Percentiles rank a stretch among this genome's conserved stretches.
phyloP scores from a whole-genome alignment of 2,113 vertebrate species.

The Pantherophis guttatus region DNA sequence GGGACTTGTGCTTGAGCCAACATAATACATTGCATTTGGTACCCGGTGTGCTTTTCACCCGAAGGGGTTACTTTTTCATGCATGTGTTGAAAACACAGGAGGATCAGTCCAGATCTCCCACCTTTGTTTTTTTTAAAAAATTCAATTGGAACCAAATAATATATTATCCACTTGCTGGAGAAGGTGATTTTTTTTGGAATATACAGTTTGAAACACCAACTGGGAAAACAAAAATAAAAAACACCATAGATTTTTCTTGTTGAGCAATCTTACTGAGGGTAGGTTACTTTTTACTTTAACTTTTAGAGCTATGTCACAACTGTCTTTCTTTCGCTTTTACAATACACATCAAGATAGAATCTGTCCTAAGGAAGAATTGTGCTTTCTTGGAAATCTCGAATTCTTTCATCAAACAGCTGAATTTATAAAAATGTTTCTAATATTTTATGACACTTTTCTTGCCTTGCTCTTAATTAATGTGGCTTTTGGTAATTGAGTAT shows the following conservation, averaged over 20 bases:
- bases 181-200: neutral
- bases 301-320: neutral
- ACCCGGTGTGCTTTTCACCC: no score
- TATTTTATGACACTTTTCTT: constrained; percentile 42
- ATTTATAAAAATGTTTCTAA: constrained; percentile 1
- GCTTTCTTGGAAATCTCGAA: neutral
- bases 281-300: neutral
- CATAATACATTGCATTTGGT: no score
- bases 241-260: neutral
- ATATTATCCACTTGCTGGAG: neutral
- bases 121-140: no score
- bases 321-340: neutral
- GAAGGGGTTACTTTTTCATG: no score
- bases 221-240: neutral
- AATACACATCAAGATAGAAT: neutral
- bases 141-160: neutral
- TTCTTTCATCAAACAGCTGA: neutral
- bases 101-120: no score
- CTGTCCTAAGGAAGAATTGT: neutral
- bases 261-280: neutral
- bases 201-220: no score
- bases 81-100: no score
- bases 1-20: no score
- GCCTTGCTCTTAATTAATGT: constrained; percentile 39
- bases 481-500: constrained; percentile 21